A percentile compares a stretch with the other conserved stretches of the same genome.
Conservation (phyloP, 2,113 vertebrate genomes). For the Probosciger aterrimus region DNA sequence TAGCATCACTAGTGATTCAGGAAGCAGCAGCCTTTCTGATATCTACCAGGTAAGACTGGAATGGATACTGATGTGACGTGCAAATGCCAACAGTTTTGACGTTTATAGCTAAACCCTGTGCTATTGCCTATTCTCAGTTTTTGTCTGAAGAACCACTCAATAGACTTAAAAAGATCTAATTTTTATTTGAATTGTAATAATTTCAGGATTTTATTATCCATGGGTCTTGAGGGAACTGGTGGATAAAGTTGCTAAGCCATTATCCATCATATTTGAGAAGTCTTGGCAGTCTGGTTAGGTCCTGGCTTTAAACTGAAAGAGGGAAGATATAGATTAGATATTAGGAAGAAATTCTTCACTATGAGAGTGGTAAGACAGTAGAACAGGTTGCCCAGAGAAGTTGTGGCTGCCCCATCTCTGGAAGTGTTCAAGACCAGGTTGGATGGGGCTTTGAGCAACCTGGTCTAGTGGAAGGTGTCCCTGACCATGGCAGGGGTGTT, state of each 20-base stretch:
- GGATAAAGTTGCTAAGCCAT: neutral
- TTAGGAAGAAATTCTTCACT: neutral
- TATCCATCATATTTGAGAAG: neutral
- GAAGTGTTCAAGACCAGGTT: neutral
- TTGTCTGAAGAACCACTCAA: neutral
- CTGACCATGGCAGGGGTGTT: neutral
- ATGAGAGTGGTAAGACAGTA: neutral
- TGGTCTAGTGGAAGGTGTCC: neutral
- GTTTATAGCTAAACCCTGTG: neutral
- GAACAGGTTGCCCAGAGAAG: neutral
- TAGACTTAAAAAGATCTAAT: neutral
- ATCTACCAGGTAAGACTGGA: slow-evolving; percentile 94
- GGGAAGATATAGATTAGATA: neutral
- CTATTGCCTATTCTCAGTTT: neutral
- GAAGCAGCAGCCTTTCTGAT: slow-evolving; percentile 99
- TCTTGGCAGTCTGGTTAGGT: neutral
- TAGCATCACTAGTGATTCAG: slow-evolving; percentile 99
- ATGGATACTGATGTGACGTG: neutral
- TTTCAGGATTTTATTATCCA: neutral
- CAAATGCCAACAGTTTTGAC: neutral
- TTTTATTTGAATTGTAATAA: neutral
- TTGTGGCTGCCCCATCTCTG: neutral
- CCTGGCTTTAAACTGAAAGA: neutral
- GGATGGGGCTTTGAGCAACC: neutral
- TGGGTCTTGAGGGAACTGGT: neutral